Conservation (phyloP, 1,140 invertebrate species). For the Hirudo medicinalis region DNA sequence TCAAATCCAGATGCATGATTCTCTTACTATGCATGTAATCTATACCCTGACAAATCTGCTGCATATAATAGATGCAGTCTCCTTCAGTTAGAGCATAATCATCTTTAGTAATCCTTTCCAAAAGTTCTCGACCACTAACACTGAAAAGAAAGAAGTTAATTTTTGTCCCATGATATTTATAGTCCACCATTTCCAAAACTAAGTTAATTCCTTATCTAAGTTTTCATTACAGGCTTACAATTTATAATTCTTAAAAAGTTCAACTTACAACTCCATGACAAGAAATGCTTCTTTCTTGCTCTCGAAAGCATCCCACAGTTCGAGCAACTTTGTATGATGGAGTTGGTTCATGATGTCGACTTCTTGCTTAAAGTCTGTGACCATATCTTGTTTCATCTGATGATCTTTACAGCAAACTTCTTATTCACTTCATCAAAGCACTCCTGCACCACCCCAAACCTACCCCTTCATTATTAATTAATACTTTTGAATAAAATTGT, state of each 20-base stretch:
- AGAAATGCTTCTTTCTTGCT: slow-evolving; percentile 95
- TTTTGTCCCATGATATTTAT: too few relatives aligned
- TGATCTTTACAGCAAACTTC: slow-evolving; percentile 95
- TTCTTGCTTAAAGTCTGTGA: slow-evolving; percentile 88
- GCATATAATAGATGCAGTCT: slow-evolving; percentile 77
- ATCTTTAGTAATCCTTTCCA: slow-evolving; percentile 76
- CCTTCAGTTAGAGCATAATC: slow-evolving; percentile 79
- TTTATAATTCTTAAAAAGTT: not conserved
- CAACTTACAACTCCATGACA: slow-evolving; percentile 90
- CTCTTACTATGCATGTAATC: slow-evolving; percentile 73
- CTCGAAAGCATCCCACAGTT: slow-evolving; percentile 95
- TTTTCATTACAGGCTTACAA: too few relatives aligned
- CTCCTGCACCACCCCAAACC: slow-evolving; percentile 92
- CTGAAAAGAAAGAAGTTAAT: slow-evolving; percentile 42
- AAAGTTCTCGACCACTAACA: slow-evolving; percentile 77
- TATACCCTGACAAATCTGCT: slow-evolving; percentile 77
- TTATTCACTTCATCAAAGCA: slow-evolving; percentile 86
- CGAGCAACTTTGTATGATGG: slow-evolving; percentile 92
- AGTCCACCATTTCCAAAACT: too few relatives aligned
- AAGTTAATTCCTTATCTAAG: too few relatives aligned
- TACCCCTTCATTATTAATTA: slow-evolving; percentile 49
- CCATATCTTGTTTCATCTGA: slow-evolving; percentile 80
- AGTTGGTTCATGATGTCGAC: slow-evolving; percentile 98
- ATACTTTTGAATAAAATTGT: too few relatives aligned
- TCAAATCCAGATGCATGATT: slow-evolving; percentile 88